These are phyloP conservation scores for Bufo gargarizans DNA, from an alignment of 2,113 vertebrate genomes.

Conservation along the genomic window DNA sequence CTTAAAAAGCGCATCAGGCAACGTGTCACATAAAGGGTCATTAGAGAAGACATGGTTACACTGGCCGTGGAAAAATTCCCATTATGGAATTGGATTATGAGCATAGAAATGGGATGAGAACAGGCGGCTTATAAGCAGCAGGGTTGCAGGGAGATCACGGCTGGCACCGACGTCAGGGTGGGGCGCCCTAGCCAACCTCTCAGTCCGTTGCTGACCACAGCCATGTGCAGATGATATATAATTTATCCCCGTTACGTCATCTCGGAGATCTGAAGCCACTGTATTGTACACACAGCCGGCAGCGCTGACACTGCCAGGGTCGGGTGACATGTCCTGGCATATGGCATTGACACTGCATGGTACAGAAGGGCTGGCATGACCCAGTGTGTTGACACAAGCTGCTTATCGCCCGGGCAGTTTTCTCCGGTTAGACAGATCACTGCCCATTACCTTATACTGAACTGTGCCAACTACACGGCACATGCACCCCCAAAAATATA, in stretches of 20 bases:
- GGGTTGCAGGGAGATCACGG: not conserved
- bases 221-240: not conserved
- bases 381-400: not conserved
- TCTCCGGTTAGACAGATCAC: not conserved
- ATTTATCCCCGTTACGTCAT: not conserved
- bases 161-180: not conserved
- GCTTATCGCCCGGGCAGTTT: not conserved
- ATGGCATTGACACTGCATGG: not conserved
- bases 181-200: too few species aligned
- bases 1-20: too few species aligned
- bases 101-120: too few species aligned
- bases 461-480: not conserved
- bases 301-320: not conserved
- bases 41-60: too few species aligned
- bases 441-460: not conserved
- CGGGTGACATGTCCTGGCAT: not conserved
- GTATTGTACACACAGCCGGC: not conserved
- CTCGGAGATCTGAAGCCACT: not conserved
- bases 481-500: not conserved
- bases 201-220: too few species aligned
- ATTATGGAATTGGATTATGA: too few species aligned
- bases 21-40: too few species aligned
- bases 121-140: not conserved
- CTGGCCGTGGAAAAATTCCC: too few species aligned
- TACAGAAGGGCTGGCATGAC: not conserved